Evolutionary conservation across 2,797 vertebrate genomes (phyloP), one percentile per base, ranked within the genome.

Genomic region (Hozukius guyotensis): DNA sequence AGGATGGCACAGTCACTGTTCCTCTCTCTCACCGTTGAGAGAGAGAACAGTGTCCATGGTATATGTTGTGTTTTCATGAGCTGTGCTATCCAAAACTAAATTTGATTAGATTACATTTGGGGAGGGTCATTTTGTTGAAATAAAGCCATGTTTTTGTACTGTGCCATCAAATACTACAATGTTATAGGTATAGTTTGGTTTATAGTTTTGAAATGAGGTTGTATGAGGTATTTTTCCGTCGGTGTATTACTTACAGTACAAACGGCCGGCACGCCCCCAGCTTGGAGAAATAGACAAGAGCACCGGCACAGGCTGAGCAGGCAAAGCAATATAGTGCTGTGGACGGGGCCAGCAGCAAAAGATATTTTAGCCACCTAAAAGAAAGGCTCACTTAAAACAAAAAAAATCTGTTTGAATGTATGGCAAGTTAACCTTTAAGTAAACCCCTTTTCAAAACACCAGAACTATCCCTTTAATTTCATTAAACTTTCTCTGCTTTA

Each of bases 401-500:
- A 49, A 49, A 49, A 20, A 18, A 49, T 8, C 7, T 4, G 0
- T 49, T 49, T 49, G 16, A 49, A 8, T 49, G 7, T 49, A 49
- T 18, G 46, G 3, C 20, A 49, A 49, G 46, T 49, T 8, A 20
- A 8, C 46, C 46, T 49, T 46, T 46, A 46, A 46, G 49, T 52
- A 8, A 1, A 52, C 49, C 18, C 20, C 49, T n/a, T n/a, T 52
- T n/a, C 49, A 52, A n/a, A 52, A 52, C 49, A n/a, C 49, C 49
- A 2, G 2, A 52, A 52, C 9, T 52, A 52, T 52, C 49, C 49
- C 49, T 52, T 64, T 18, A 34, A 24, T 59, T 55, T 77, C 5
- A 63, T 57, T 74, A 32, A 22, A 34, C 63, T 38, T 13, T 53
- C n/a, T 79, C 70, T 88, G 42, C 66, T 49, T 79, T 78, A 46